Conservation (phyloP, 2,888 invertebrate genomes). For the Andrena praecox region DNA sequence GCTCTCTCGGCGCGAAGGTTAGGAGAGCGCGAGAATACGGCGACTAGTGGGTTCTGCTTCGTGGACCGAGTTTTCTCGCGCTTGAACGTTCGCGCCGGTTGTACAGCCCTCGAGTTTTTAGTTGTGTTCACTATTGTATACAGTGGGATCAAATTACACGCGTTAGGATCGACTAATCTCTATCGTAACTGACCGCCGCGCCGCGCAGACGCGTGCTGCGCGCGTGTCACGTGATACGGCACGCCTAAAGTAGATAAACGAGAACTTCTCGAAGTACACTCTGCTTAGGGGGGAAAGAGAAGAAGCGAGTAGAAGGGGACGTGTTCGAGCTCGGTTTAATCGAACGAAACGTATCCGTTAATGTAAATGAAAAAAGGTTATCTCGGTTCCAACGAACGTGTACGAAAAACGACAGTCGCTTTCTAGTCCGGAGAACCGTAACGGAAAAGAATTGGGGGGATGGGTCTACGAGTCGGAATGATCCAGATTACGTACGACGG, state of each 20-base stretch:
- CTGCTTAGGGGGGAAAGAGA: conserved; percentile 3
- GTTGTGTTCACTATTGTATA: conserved; percentile 81
- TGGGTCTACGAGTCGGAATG: conserved; percentile 33
- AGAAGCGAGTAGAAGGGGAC: background rate
- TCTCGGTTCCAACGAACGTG: conserved; percentile 27
- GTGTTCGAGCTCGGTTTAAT: conserved; percentile 37
- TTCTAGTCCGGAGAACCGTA: conserved; percentile 65
- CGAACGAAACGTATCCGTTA: conserved; percentile 20
- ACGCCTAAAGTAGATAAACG: conserved; percentile 39
- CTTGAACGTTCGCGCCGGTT: conserved; percentile 36
- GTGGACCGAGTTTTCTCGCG: background rate
- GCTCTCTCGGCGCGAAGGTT: conserved; percentile 23
- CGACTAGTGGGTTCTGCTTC: background rate
- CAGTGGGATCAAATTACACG: conserved; percentile 80
- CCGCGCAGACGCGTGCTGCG: conserved; percentile 7
- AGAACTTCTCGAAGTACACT: conserved; percentile 39
- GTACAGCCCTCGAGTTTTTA: conserved; percentile 77
- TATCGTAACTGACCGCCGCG: conserved; percentile 40
- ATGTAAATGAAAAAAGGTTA: conserved; percentile 15
- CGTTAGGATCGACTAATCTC: conserved; percentile 71
- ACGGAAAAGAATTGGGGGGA: conserved; percentile 40
- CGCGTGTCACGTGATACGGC: conserved; percentile 17
- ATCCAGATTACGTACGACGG: conserved; percentile 27
- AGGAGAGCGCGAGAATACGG: background rate
- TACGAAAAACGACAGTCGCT: conserved; percentile 47